Conservation (phyloP, 2,888 invertebrate genomes). For the Apamea epomidion region DNA sequence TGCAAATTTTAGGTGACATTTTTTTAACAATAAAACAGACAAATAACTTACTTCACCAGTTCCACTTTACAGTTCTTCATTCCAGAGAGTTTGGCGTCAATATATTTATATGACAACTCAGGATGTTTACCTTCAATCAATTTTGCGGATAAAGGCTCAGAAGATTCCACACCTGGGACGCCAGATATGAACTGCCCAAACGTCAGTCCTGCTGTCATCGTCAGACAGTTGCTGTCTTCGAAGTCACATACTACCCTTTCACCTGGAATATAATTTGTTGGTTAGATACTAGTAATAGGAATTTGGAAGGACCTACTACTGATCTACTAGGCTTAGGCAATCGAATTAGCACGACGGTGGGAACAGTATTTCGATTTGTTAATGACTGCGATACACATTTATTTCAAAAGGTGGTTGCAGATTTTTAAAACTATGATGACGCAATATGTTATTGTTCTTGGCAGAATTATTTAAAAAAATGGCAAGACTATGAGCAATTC, state of each 20-base stretch:
- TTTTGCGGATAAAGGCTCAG: slow-evolving; percentile 69
- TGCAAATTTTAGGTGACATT: not conserved
- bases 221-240: slow-evolving; percentile 60
- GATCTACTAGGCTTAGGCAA: not conserved
- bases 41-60: slow-evolving; percentile 31
- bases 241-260: slow-evolving; percentile 61
- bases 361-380: not conserved
- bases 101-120: slow-evolving; percentile 47
- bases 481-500: not conserved
- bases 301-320: not conserved
- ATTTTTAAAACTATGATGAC: too few species aligned
- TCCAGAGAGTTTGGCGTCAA: slow-evolving; percentile 51
- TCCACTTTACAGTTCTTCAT: slow-evolving; percentile 56
- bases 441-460: too few species aligned
- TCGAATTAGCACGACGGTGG: not conserved
- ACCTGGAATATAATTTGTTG: slow-evolving; percentile 34
- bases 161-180: slow-evolving; percentile 59
- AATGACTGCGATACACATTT: too few species aligned
- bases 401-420: too few species aligned
- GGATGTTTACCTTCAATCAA: slow-evolving; percentile 48
- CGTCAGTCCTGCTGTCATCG: slow-evolving; percentile 10
- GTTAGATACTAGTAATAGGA: not conserved
- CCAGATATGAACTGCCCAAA: slow-evolving; percentile 53
- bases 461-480: not conserved
- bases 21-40: not conserved